These are phyloP conservation scores for Amazona finschi DNA, from an alignment of 2,797 vertebrate species.

Conservation along the genomic window DNA sequence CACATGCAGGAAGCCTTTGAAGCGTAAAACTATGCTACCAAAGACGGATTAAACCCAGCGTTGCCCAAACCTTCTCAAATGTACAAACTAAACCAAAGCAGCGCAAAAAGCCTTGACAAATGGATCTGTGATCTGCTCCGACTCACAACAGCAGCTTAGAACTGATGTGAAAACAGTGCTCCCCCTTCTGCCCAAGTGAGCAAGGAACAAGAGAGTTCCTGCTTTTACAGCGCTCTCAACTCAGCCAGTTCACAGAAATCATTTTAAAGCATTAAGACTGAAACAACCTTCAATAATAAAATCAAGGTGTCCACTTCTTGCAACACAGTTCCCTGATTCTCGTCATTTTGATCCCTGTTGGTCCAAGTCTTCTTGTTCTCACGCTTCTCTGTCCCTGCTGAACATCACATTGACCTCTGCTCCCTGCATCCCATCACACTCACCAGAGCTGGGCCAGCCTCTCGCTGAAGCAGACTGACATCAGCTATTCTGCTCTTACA, in stretches of 20 bases:
- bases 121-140: background rate
- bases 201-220: background rate
- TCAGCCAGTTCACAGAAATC: background rate
- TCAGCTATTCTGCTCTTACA: background rate
- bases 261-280: background rate
- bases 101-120: background rate
- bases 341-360: background rate
- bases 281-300: background rate
- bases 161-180: background rate
- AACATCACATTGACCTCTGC: background rate
- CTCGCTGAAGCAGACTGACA: background rate
- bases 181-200: background rate
- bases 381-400: background rate
- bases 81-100: background rate
- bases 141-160: background rate
- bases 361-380: background rate
- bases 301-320: background rate
- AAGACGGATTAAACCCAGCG: background rate
- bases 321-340: background rate
- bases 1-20: background rate
- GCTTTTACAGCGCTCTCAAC: background rate
- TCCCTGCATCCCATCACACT: background rate
- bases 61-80: background rate
- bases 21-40: fast-evolving
- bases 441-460: background rate